phyloP scores from a whole-genome alignment of 1,140 invertebrate genomes.

The Pinna nobilis region DNA sequence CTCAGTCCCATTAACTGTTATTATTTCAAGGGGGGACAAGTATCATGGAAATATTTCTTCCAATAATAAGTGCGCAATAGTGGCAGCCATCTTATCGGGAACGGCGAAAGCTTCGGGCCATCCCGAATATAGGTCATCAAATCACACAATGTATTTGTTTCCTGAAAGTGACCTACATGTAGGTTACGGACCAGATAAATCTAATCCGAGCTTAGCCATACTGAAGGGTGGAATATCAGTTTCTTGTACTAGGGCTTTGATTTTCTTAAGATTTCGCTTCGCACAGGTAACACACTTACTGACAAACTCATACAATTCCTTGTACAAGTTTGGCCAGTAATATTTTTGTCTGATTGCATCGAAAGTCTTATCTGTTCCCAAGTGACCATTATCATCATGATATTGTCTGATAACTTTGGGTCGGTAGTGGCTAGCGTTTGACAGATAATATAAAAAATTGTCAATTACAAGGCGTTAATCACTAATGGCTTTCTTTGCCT shows the following conservation, averaged over 20 bases:
- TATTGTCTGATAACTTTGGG: slow-evolving; percentile 30
- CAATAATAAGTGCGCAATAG: slow-evolving; percentile 13
- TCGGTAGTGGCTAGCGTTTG: too few species aligned
- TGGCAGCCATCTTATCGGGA: slow-evolving; percentile 28
- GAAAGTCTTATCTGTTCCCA: slow-evolving; percentile 34
- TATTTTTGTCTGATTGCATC: slow-evolving; percentile 1
- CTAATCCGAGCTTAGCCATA: slow-evolving; percentile 25
- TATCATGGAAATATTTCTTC: slow-evolving; percentile 7
- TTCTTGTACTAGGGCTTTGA: slow-evolving; percentile 1
- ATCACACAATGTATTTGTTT: slow-evolving; percentile 29
- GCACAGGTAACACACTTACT: slow-evolving; percentile 30
- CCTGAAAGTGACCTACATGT: slow-evolving; percentile 25
- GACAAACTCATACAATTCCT: slow-evolving; percentile 1
- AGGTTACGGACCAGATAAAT: slow-evolving; percentile 36
- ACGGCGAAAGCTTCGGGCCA: slow-evolving; percentile 33
- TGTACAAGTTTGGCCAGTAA: slow-evolving; percentile 22
- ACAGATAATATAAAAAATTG: slow-evolving; percentile 39
- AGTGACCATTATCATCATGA: slow-evolving; percentile 38
- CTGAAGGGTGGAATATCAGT: slow-evolving; percentile 12
- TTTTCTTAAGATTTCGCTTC: background rate
- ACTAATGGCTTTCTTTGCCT: background rate
- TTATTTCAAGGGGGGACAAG: background rate
- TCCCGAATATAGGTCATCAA: slow-evolving; percentile 26
- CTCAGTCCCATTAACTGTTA: slow-evolving; percentile 26
- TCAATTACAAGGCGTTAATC: slow-evolving; percentile 7